Percentiles rank a stretch among this genome's conserved stretches.
Evolutionary conservation across 2,113 vertebrate genomes (phyloP).

Genomic region (Epinephelus cyanopodus): DNA sequence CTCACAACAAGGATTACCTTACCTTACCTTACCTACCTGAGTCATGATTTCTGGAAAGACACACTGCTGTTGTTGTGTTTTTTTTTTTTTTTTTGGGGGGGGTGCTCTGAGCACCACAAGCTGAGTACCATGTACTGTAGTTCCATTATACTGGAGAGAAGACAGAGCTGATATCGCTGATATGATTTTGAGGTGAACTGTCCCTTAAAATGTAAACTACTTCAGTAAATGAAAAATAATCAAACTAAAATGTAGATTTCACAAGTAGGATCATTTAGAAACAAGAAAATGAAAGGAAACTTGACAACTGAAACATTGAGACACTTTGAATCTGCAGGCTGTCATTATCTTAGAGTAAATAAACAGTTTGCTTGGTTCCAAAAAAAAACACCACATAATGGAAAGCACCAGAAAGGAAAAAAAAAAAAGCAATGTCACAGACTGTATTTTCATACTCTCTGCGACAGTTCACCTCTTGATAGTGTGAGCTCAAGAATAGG

Average conservation of each 20-base stretch:
- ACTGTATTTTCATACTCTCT: conserved; percentile 42
- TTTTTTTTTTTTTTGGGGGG: too few relatives aligned
- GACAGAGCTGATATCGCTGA: too few relatives aligned
- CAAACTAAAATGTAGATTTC: background rate
- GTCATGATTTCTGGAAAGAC: too few relatives aligned
- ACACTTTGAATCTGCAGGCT: conserved; percentile 16
- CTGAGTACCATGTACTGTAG: too few relatives aligned
- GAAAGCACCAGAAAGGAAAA: conserved; percentile 30
- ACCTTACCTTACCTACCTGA: too few relatives aligned
- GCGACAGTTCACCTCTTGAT: conserved; percentile 7
- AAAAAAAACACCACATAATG: conserved; percentile 21
- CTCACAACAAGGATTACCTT: too few relatives aligned
- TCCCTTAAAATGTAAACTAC: conserved; percentile 45
- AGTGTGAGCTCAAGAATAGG: conserved; percentile 37
- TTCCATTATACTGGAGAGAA: too few relatives aligned
- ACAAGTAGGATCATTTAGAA: conserved; percentile 5
- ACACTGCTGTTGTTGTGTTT: too few relatives aligned
- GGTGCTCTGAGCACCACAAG: too few relatives aligned
- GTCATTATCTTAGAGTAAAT: conserved; percentile 9
- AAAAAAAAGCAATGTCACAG: conserved; percentile 49
- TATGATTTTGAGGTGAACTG: too few relatives aligned
- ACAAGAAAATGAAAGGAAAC: background rate
- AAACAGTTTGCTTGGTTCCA: conserved; percentile 48
- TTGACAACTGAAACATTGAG: conserved; percentile 2
- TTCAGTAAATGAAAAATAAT: background rate